Conservation (phyloP, 2,113 vertebrate species). For the Nettapus auritus region DNA sequence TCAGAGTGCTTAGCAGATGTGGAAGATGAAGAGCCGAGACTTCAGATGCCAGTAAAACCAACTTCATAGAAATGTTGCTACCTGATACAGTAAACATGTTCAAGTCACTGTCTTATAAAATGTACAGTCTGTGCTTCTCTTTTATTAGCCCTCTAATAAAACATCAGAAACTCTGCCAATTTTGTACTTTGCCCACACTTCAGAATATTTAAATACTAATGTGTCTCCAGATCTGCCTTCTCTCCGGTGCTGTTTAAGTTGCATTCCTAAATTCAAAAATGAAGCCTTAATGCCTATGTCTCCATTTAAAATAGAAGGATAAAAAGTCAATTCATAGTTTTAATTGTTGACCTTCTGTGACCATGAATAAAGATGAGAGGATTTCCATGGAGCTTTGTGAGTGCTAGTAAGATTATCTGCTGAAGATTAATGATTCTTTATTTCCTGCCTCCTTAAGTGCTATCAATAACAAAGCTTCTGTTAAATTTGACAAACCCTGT, state of each 20-base stretch:
- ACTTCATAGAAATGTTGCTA: neutral
- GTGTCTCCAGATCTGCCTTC: neutral
- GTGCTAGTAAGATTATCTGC: neutral
- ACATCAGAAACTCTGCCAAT: neutral
- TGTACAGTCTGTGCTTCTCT: neutral
- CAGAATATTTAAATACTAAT: neutral
- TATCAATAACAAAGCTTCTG: neutral
- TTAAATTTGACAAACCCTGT: neutral
- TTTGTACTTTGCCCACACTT: neutral
- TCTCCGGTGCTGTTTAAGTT: neutral
- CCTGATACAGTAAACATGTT: neutral
- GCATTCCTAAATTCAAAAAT: neutral
- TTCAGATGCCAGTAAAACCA: neutral
- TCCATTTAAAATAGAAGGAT: neutral
- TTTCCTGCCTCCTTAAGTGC: neutral
- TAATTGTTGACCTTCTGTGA: neutral
- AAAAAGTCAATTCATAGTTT: neutral
- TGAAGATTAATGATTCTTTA: neutral
- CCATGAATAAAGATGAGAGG: neutral
- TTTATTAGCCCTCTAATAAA: neutral
- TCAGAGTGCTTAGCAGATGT: slow-evolving; percentile 7
- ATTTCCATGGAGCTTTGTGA: neutral
- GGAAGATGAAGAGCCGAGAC: neutral
- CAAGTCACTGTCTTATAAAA: neutral
- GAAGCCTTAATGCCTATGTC: neutral